Conservation (phyloP, 2,797 vertebrate genomes). For the Mus spretus region DNA sequence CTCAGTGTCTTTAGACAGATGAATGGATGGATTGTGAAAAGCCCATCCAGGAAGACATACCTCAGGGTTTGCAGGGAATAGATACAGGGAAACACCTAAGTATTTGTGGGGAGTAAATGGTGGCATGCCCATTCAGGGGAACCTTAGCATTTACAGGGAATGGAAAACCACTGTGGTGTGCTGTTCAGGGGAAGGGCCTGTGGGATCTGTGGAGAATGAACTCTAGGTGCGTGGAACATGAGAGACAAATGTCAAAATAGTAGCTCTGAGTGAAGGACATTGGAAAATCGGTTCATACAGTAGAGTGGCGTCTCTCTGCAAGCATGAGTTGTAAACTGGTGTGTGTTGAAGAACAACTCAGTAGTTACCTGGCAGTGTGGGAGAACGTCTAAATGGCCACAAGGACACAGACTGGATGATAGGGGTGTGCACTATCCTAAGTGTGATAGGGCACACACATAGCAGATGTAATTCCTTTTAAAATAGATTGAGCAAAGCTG, state of each 20-base stretch:
- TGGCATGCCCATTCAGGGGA: background rate
- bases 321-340: too few relatives aligned
- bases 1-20: background rate
- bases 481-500: background rate
- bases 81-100: background rate
- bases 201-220: background rate
- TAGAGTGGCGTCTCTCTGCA: background rate
- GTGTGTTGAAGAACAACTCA: accelerated
- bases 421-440: background rate
- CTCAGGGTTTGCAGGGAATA: background rate
- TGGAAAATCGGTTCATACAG: background rate
- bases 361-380: too few relatives aligned
- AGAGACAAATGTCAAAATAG: background rate
- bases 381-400: background rate
- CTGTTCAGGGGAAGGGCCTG: too few relatives aligned
- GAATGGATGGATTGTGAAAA: background rate
- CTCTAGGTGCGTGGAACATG: accelerated
- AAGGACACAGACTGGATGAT: background rate
- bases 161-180: background rate
- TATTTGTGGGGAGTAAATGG: background rate
- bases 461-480: background rate
- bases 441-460: background rate
- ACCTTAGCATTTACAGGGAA: background rate
- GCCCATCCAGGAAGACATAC: background rate
- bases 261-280: background rate